Evolutionary conservation across 2,113 vertebrate genomes (phyloP).

Genomic region (Pica pica): DNA sequence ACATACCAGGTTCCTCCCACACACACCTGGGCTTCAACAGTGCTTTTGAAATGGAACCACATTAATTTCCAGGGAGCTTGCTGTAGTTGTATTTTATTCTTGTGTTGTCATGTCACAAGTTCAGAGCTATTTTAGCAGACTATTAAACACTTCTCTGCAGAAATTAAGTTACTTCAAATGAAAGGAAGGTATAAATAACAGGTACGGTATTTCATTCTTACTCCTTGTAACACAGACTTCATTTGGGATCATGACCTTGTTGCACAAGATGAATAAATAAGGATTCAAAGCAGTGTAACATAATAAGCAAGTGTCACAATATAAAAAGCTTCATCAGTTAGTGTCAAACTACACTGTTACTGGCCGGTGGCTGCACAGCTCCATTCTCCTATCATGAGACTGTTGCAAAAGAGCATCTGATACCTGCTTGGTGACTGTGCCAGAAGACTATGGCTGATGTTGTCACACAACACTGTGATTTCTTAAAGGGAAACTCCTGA

Average conservation of each 20-base stretch:
- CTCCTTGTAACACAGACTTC: not conserved
- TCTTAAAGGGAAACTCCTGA: not conserved
- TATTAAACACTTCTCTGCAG: not conserved
- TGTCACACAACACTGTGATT: not conserved
- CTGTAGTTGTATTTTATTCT: not conserved
- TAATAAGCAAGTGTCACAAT: not conserved
- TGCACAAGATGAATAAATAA: not conserved
- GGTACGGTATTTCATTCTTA: not conserved
- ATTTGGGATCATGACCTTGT: not conserved
- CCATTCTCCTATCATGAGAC: not conserved
- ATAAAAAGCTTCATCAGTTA: not conserved
- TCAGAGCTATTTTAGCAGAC: not conserved
- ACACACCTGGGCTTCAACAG: not conserved
- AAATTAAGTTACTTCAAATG: not conserved
- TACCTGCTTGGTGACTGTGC: not conserved
- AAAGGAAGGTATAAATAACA: not conserved
- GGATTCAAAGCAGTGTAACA: not conserved
- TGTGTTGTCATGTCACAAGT: not conserved
- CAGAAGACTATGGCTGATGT: not conserved
- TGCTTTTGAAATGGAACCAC: not conserved
- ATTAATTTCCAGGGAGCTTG: not conserved
- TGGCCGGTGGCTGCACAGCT: not conserved
- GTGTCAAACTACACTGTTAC: not conserved
- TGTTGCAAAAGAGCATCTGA: not conserved
- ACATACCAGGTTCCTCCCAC: not conserved